These are phyloP conservation scores for Crocallis elinguaria DNA, from an alignment of 2,888 invertebrate genomes.

Conservation along the genomic window DNA sequence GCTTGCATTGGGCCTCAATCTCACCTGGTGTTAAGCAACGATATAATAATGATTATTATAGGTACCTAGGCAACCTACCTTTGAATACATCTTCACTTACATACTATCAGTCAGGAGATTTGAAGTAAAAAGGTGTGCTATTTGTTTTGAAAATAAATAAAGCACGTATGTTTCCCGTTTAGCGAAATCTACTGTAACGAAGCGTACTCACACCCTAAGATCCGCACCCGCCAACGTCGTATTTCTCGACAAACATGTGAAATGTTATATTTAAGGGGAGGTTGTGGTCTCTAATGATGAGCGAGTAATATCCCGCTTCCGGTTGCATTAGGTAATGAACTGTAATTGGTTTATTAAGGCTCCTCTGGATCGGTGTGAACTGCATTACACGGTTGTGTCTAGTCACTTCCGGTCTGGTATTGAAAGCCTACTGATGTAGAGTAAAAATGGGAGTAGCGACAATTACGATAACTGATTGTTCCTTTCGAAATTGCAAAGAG, in stretches of 20 bases:
- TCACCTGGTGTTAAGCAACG: no score
- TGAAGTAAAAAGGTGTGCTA: no score
- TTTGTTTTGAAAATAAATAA: no score
- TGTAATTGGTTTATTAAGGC: slow-evolving; percentile 79
- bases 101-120: no score
- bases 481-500: neutral
- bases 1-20: no score
- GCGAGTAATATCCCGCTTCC: slow-evolving; percentile 78
- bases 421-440: slow-evolving; percentile 30
- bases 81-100: no score
- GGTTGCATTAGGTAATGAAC: slow-evolving; percentile 79
- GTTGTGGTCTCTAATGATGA: slow-evolving; percentile 77
- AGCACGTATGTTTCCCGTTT: neutral
- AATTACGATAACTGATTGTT: slow-evolving; percentile 27
- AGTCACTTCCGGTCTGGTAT: slow-evolving; percentile 51
- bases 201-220: slow-evolving; percentile 14
- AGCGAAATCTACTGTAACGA: slow-evolving; percentile 11
- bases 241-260: slow-evolving; percentile 64
- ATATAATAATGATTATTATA: no score
- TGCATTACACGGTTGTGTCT: slow-evolving; percentile 60
- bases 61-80: no score
- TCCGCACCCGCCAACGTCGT: slow-evolving; percentile 50
- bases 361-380: slow-evolving; percentile 68
- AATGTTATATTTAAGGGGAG: slow-evolving; percentile 71
- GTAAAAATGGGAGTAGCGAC: slow-evolving; percentile 21